Percentiles rank a stretch among this genome's conserved stretches.
Conservation (phyloP, 2,113 vertebrate species). For the Eudyptes chrysolophus region DNA sequence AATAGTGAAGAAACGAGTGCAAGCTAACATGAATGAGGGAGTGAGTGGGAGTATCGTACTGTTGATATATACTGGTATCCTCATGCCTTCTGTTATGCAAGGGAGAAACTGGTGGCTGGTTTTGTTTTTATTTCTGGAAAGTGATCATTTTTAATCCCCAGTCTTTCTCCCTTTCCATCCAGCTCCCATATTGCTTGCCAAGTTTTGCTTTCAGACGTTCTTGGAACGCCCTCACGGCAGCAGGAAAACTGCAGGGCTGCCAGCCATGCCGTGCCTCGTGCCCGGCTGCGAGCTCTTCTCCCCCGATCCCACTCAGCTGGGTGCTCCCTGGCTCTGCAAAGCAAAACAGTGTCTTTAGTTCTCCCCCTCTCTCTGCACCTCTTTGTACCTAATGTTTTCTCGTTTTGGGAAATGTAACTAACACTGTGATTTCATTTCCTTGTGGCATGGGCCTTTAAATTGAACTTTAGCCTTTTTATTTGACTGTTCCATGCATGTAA, state of each 20-base stretch:
- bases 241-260: not conserved
- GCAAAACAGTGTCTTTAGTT: not conserved
- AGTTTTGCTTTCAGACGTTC: not conserved
- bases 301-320: not conserved
- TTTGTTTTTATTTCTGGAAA: conserved; percentile 41
- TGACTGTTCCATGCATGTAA: not conserved
- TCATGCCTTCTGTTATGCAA: not conserved
- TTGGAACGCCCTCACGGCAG: not conserved
- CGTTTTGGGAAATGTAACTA: not conserved
- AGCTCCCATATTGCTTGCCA: not conserved
- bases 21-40: not conserved
- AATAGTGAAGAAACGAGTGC: not conserved
- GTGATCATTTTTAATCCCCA: not conserved
- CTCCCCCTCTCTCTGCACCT: not conserved
- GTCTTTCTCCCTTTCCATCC: not conserved
- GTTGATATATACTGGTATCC: not conserved
- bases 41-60: not conserved
- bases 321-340: not conserved
- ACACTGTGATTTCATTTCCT: not conserved
- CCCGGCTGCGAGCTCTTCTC: not conserved
- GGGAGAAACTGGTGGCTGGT: not conserved
- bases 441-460: not conserved
- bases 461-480: not conserved
- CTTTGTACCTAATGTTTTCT: not conserved
- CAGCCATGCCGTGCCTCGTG: not conserved